Evolutionary conservation across 2,797 vertebrate species (phyloP).

Genomic region (Platalea minor): DNA sequence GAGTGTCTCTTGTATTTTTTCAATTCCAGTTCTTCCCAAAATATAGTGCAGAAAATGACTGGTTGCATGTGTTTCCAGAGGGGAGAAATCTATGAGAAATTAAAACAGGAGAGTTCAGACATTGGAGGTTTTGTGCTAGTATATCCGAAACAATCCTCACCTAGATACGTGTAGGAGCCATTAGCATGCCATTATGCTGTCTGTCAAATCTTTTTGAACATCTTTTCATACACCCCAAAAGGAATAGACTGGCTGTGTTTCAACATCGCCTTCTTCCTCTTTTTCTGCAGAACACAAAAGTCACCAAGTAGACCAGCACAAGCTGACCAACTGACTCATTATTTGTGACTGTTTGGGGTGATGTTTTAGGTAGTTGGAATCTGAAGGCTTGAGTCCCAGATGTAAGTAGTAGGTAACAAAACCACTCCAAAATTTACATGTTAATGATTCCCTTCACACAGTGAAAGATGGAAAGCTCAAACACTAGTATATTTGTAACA

Average conservation of each 20-base stretch:
- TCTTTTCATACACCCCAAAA: background rate
- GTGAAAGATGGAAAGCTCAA: background rate
- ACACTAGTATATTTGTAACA: fast-evolving
- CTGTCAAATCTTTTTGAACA: background rate
- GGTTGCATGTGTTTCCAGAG: background rate
- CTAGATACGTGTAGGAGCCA: background rate
- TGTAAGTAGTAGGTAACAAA: background rate
- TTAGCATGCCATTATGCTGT: background rate
- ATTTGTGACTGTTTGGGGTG: background rate
- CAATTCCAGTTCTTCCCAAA: background rate
- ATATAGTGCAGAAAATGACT: background rate
- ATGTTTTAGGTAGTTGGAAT: background rate
- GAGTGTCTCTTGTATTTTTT: background rate
- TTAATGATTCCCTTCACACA: background rate
- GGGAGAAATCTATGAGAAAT: background rate
- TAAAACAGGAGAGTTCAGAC: background rate
- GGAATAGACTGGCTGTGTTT: background rate
- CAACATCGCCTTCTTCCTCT: background rate
- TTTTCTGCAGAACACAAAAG: background rate
- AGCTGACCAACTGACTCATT: background rate
- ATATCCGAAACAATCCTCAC: background rate
- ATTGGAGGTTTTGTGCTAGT: background rate
- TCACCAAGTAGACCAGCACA: background rate
- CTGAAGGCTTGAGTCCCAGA: background rate
- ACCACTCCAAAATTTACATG: background rate